Evolutionary conservation across 1,140 invertebrate genomes (phyloP), one percentile per base, ranked within the genome.

Genomic region (Aphis craccivora): DNA sequence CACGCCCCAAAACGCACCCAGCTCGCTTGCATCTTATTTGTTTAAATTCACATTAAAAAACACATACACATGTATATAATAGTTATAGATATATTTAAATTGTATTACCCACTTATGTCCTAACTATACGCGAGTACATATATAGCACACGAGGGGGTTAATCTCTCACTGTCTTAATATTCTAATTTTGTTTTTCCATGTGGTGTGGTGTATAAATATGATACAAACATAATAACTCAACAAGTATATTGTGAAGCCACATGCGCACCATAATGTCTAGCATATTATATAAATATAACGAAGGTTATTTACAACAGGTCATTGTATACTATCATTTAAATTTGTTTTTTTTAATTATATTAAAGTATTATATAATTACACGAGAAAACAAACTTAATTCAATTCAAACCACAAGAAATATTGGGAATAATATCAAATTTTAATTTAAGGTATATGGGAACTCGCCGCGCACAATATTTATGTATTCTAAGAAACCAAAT

Each of bases 181-280:
- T 87, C 84, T 87, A 87, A 87, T 87, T 87, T 45, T 25, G 84
- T 87, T 87, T 45, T 45, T 30, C 40, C 84, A 87, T 45, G 43
- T 87, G 43, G 84, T 43, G 43, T 20, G 14, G 60, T n/a, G n/a
- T 76, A 76, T 76, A 76, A 76, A 76, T 76, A 76, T 76, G 60
- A n/a, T 20, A 76, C 60, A n/a, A 76, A 76, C 60, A 76, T 18
- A n/a, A n/a, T 76, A 76, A 76, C 60, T 76, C 60, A 76, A 76
- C 30, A 76, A 76, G 60, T 76, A 76, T 76, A 18, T 76, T 76
- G n/a, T n/a, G 60, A 76, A n/a, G 30, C 60, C 60, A 67, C n/a
- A n/a, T 76, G 30, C 30, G 30, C 6, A 76, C 60, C 60, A 76
- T n/a, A 14, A 35, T 76, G 60, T 7, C 60, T n/a, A 76, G 8